Evolutionary conservation across 2,888 invertebrate genomes (phyloP).

Genomic region (Strigamia crassipes): DNA sequence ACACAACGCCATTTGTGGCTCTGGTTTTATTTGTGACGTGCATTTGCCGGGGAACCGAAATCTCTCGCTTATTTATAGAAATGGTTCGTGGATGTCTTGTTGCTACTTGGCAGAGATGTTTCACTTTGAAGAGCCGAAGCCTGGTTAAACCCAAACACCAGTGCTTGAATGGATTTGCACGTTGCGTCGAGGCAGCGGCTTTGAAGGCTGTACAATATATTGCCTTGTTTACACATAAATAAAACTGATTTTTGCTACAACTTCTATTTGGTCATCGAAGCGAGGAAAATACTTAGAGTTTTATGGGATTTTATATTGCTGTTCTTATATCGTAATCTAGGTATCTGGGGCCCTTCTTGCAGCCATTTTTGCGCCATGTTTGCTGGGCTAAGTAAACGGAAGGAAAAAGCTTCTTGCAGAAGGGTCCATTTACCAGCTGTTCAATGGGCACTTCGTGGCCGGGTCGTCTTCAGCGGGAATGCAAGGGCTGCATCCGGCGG

Average conservation of each 20-base stretch:
- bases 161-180: background rate
- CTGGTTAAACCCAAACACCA: background rate
- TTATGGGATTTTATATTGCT: too few species aligned
- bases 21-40: background rate
- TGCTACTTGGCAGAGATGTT: background rate
- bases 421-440: too few species aligned
- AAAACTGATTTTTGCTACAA: background rate
- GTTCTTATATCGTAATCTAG: too few species aligned
- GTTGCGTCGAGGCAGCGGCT: background rate
- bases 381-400: too few species aligned
- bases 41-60: background rate
- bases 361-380: too few species aligned
- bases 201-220: background rate
- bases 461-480: too few species aligned
- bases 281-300: too few species aligned
- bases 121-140: background rate
- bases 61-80: background rate
- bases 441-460: too few species aligned
- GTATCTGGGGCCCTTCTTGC: too few species aligned
- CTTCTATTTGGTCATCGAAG: too few species aligned
- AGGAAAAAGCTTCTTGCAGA: too few species aligned
- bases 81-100: background rate
- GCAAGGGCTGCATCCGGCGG: too few species aligned
- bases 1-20: background rate
- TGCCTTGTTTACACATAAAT: background rate